These are phyloP conservation scores for Sus scrofa DNA, from an alignment of 2,113 vertebrate genomes.

Conservation along the genomic window DNA sequence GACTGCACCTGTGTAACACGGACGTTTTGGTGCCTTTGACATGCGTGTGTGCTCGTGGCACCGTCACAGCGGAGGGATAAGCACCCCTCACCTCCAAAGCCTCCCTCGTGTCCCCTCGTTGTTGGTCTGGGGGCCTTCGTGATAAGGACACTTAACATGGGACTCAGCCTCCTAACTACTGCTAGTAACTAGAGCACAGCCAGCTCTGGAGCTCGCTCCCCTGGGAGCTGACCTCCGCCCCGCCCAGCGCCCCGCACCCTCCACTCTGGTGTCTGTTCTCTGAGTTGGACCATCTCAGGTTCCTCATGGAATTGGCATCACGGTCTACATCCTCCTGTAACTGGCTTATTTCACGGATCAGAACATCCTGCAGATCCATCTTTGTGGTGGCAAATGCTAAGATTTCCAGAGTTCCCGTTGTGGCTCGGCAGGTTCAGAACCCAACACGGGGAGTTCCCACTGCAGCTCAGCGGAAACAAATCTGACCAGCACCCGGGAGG, in stretches of 20 bases:
- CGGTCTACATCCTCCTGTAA: neutral
- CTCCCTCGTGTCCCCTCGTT: neutral
- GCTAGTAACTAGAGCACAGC: neutral
- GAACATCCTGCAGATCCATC: neutral
- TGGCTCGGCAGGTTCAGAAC: too few species aligned
- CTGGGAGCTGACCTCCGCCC: fast-evolving
- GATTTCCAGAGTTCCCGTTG: too few species aligned
- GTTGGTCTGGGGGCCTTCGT: fast-evolving
- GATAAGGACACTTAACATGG: neutral
- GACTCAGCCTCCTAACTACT: too few species aligned
- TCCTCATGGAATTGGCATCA: fast-evolving
- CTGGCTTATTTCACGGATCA: fast-evolving
- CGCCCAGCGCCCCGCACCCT: fast-evolving
- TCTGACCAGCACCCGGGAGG: too few species aligned
- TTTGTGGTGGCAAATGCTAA: fast-evolving
- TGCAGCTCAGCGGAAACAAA: too few species aligned
- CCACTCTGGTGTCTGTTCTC: neutral
- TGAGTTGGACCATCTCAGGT: fast-evolving
- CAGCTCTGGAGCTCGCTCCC: fast-evolving
- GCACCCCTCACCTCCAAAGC: fast-evolving
- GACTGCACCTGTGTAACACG: neutral
- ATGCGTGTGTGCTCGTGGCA: fast-evolving
- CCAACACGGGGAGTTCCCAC: too few species aligned
- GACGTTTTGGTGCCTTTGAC: neutral
- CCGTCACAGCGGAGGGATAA: fast-evolving